phyloP scores from a whole-genome alignment of 2,113 vertebrate species.

The Phalacrocorax carbo region DNA sequence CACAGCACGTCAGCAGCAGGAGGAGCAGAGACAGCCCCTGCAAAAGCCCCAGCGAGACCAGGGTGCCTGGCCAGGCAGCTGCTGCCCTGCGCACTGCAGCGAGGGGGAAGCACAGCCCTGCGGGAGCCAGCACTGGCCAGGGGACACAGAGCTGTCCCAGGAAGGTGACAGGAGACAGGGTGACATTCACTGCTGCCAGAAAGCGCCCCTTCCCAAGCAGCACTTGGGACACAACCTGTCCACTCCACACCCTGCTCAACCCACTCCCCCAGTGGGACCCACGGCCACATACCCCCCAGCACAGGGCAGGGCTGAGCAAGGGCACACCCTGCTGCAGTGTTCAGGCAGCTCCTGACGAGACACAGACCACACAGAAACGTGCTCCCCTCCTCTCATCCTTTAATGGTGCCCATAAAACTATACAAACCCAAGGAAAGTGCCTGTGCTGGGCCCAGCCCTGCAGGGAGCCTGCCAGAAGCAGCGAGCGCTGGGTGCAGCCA shows the following conservation, averaged over 20 bases:
- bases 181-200: neutral
- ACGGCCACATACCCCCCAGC: neutral
- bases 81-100: rapidly evolving
- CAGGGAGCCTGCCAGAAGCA: neutral
- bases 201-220: neutral
- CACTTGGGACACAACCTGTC: rapidly evolving
- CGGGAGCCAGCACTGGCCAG: neutral
- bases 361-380: neutral
- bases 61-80: neutral
- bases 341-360: neutral
- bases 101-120: rapidly evolving
- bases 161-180: neutral
- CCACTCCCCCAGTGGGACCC: rapidly evolving
- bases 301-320: neutral
- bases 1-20: neutral
- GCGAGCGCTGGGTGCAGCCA: neutral
- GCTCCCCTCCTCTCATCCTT: neutral
- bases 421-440: neutral
- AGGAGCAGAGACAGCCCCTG: neutral
- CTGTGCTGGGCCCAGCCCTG: neutral
- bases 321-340: rapidly evolving
- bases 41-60: neutral
- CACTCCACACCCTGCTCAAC: rapidly evolving
- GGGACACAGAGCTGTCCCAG: neutral
- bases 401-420: conserved; percentile 43